Evolutionary conservation across 2,113 vertebrate genomes (phyloP).

Genomic region (Cairina moschata): DNA sequence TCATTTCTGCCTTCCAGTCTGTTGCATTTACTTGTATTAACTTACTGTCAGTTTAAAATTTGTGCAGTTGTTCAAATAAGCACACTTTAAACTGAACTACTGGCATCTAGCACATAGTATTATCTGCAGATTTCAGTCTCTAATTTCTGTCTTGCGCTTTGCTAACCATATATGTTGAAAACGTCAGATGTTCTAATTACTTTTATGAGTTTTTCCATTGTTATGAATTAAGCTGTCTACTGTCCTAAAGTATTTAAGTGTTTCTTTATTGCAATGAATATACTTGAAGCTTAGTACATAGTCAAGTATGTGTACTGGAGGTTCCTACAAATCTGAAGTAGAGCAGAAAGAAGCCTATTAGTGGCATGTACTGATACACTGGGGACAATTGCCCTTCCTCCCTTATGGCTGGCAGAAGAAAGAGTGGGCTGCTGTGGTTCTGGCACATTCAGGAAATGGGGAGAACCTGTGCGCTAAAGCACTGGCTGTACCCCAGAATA

Average conservation of each 20-base stretch:
- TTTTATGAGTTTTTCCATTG: background rate
- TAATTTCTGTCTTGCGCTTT: background rate
- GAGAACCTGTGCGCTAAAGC: background rate
- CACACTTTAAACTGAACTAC: background rate
- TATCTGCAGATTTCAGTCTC: background rate
- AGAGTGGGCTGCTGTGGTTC: background rate
- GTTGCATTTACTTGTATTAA: background rate
- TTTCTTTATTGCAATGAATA: background rate
- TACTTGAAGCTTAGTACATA: background rate
- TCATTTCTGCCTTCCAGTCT: background rate
- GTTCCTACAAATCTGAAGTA: background rate
- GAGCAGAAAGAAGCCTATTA: background rate
- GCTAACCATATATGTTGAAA: background rate
- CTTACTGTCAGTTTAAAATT: background rate
- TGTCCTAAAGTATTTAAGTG: background rate
- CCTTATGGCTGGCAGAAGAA: background rate
- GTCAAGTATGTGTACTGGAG: background rate
- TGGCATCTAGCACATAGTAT: background rate
- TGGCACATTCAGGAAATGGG: background rate
- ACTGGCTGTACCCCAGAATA: background rate
- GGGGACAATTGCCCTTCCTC: background rate
- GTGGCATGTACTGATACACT: background rate
- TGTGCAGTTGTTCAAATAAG: background rate
- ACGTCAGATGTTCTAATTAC: background rate
- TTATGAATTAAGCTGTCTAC: background rate